phyloP scores from a whole-genome alignment of 2,888 invertebrate species.

The Epinotia ramella region DNA sequence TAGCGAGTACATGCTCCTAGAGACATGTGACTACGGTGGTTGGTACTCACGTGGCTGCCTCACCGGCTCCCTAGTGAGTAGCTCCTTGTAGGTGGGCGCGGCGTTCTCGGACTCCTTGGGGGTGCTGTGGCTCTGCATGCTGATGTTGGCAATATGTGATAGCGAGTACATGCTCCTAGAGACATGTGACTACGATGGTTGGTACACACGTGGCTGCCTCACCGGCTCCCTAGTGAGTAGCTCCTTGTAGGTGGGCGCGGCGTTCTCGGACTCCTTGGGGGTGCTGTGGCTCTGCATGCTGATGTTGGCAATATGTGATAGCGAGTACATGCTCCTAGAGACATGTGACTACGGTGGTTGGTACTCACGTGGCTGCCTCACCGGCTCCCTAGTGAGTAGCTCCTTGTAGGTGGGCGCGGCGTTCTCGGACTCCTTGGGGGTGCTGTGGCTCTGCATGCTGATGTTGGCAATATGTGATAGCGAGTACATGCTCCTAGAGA shows the following conservation, averaged over 20 bases:
- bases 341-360: too few relatives aligned
- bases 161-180: too few relatives aligned
- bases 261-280: conserved; percentile 70
- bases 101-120: too few relatives aligned
- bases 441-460: conserved; percentile 73
- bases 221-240: conserved; percentile 71
- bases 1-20: too few relatives aligned
- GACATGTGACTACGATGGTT: too few relatives aligned
- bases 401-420: conserved; percentile 74
- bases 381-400: conserved; percentile 70
- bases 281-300: conserved; percentile 75
- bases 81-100: too few relatives aligned
- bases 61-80: conserved; percentile 34
- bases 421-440: conserved; percentile 72
- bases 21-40: too few relatives aligned
- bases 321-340: too few relatives aligned
- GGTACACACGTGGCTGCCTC: conserved; percentile 66
- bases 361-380: conserved; percentile 68
- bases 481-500: too few relatives aligned
- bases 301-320: conserved; percentile 59
- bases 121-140: too few relatives aligned
- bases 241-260: conserved; percentile 74
- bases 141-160: too few relatives aligned
- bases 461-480: conserved; percentile 59
- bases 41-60: conserved; percentile 67